Conservation (phyloP, 2,113 vertebrate genomes). For the Onychorhynchus coronatus region DNA sequence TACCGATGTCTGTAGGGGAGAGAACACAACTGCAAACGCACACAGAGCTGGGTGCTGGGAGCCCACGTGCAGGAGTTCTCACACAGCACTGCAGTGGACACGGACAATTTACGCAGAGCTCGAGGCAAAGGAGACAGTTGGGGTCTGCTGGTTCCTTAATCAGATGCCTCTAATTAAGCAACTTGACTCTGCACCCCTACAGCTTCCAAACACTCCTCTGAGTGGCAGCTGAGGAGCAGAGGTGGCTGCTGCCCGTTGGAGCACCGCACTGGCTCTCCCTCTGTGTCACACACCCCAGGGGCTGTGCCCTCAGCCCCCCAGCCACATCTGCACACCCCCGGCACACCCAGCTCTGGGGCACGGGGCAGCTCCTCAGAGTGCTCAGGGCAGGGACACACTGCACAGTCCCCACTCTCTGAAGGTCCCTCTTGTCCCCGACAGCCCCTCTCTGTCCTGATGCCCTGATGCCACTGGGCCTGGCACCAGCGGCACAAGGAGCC, state of each 20-base stretch:
- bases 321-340: accelerated
- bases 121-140: neutral
- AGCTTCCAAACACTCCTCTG: neutral
- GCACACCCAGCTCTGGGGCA: neutral
- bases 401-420: neutral
- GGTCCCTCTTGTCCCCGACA: neutral
- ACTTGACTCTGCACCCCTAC: neutral
- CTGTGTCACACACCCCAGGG: neutral
- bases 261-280: neutral
- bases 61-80: neutral
- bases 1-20: neutral
- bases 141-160: neutral
- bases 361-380: neutral
- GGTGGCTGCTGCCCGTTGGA: accelerated
- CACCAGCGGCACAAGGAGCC: accelerated
- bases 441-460: neutral
- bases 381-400: accelerated
- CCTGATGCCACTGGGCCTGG: neutral
- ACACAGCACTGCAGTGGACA: neutral
- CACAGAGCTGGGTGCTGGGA: neutral
- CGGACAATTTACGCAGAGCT: neutral
- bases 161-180: neutral
- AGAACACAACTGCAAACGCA: neutral
- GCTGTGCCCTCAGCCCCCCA: neutral
- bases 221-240: neutral